Evolutionary conservation across 2,888 invertebrate species (phyloP).

Genomic region (Lepidonotus clava): DNA sequence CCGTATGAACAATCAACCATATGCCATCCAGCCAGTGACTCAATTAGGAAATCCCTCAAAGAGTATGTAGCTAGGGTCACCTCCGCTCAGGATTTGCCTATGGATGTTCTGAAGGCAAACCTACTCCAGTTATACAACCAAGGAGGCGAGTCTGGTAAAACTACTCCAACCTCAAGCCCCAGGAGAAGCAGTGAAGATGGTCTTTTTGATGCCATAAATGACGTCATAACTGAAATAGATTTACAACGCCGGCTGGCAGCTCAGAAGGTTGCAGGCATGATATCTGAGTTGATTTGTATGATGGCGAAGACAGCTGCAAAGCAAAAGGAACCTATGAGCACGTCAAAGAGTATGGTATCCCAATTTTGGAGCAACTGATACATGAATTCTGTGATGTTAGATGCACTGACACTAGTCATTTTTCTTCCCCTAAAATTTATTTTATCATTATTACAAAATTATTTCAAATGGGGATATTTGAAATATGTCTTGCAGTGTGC

Average conservation of each 20-base stretch:
- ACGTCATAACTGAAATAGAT: not conserved
- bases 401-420: no score
- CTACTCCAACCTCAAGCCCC: not conserved
- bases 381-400: no score
- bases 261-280: not conserved
- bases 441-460: no score
- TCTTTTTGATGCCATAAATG: not conserved
- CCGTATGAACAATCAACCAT: not conserved
- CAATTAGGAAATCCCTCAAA: not conserved
- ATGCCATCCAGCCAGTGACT: not conserved
- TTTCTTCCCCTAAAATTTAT: no score
- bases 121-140: not conserved
- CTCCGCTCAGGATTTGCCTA: not conserved
- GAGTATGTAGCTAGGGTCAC: not conserved
- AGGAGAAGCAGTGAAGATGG: not conserved
- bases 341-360: not conserved
- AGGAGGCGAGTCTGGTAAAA: not conserved
- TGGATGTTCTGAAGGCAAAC: not conserved
- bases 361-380: no score
- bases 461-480: not conserved
- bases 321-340: not conserved
- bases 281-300: not conserved
- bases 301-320: not conserved
- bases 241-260: not conserved
- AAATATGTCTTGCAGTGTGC: not conserved